These are phyloP conservation scores for Drosophila kambysellisi DNA, from an alignment of 2,888 invertebrate species.

Conservation along the genomic window DNA sequence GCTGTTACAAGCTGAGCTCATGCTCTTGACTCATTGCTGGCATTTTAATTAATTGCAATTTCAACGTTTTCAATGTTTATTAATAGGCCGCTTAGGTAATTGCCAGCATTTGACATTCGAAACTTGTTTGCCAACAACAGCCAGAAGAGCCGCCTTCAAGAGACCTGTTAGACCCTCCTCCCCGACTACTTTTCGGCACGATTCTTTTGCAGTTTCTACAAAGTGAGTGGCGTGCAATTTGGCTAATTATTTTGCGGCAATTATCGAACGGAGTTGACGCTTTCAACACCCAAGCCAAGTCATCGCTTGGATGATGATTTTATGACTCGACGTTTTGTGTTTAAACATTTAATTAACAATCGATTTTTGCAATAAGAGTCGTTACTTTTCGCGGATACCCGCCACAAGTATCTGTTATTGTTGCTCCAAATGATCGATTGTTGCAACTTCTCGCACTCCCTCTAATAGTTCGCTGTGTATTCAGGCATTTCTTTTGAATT, in stretches of 20 bases:
- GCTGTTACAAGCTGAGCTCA: conserved; percentile 47
- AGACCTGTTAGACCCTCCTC: conserved; percentile 6
- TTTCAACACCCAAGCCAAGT: conserved; percentile 58
- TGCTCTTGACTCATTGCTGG: conserved; percentile 53
- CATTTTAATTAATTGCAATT: conserved; percentile 15
- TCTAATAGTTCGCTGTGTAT: conserved; percentile 5
- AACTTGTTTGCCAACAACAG: conserved; percentile 31
- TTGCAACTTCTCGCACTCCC: conserved; percentile 14
- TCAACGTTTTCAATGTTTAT: conserved; percentile 42
- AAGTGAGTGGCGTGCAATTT: conserved; percentile 57
- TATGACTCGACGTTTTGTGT: conserved; percentile 26
- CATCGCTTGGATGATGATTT: conserved; percentile 37
- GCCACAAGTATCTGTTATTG: conserved; percentile 22
- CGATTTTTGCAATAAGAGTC: conserved; percentile 25
- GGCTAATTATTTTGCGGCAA: conserved; percentile 70
- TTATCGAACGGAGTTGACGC: conserved; percentile 63
- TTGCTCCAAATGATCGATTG: conserved; percentile 28
- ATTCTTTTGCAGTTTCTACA: conserved; percentile 47
- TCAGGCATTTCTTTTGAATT: conserved; percentile 11
- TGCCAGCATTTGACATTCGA: conserved; percentile 68
- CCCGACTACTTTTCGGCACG: conserved; percentile 40
- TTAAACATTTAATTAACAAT: conserved; percentile 27
- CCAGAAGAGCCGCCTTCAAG: conserved; percentile 13
- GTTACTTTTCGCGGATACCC: conserved; percentile 24
- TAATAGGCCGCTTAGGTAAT: conserved; percentile 66